Conservation (phyloP, 2,113 vertebrate species). For the Jacana jacana region DNA sequence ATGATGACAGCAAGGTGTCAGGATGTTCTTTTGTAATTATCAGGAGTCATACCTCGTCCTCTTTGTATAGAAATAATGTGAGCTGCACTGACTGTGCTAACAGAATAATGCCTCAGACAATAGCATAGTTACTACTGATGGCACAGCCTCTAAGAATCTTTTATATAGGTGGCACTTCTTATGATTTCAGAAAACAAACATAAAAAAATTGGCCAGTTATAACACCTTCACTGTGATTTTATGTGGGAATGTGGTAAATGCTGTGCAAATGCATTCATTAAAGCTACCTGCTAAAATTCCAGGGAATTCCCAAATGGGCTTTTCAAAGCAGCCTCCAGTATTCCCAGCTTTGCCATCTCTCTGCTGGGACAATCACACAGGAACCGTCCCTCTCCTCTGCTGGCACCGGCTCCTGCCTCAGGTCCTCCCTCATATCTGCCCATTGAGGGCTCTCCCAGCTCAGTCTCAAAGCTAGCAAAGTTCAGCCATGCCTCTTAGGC, state of each 20-base stretch:
- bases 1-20: not conserved
- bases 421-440: not conserved
- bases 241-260: not conserved
- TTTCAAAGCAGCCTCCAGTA: not conserved
- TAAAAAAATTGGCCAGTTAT: not conserved
- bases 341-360: not conserved
- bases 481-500: not conserved
- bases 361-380: not conserved
- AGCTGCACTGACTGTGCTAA: not conserved
- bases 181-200: not conserved
- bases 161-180: not conserved
- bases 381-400: not conserved
- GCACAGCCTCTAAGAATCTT: not conserved
- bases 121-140: not conserved
- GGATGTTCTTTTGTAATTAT: not conserved
- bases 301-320: not conserved
- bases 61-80: not conserved
- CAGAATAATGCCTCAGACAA: not conserved
- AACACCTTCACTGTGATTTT: not conserved
- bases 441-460: not conserved
- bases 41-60: not conserved
- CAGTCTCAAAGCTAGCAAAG: not conserved
- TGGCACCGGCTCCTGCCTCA: not conserved
- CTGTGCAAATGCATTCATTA: accelerated
- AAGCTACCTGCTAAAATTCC: not conserved